A percentile compares a stretch with the other conserved stretches of the same genome.
These are phyloP conservation scores for Jaculus jaculus DNA, from an alignment of 2,113 vertebrate species.

Conservation along the genomic window DNA sequence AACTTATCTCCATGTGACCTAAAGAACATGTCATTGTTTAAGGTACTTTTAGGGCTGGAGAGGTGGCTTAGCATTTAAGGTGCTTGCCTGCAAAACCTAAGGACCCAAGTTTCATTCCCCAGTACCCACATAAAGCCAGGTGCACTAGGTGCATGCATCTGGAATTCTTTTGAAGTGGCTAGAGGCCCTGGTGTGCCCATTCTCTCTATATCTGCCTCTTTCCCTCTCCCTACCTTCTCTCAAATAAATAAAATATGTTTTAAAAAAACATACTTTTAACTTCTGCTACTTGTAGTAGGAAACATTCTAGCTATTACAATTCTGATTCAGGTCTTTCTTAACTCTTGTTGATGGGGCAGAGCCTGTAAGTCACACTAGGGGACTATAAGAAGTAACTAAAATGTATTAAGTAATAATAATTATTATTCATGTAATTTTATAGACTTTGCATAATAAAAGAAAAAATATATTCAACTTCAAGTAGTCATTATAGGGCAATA, in stretches of 20 bases:
- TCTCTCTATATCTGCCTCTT: no score
- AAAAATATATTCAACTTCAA: slow-evolving; percentile 45
- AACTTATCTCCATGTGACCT: neutral
- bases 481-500: slow-evolving; percentile 3
- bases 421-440: slow-evolving; percentile 22
- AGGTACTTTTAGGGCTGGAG: neutral
- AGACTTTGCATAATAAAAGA: neutral
- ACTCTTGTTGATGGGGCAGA: neutral
- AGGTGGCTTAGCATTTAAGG: no score
- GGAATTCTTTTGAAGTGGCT: no score
- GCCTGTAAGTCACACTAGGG: neutral
- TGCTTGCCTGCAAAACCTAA: no score
- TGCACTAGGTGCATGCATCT: no score
- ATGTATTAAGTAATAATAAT: neutral
- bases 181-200: no score
- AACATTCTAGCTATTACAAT: neutral
- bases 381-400: neutral
- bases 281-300: slow-evolving; percentile 8
- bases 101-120: no score
- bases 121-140: no score
- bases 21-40: neutral
- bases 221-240: no score
- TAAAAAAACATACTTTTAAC: neutral
- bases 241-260: no score
- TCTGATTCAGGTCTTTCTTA: neutral